Evolutionary conservation across 2,797 vertebrate genomes (phyloP), one percentile per base, ranked within the genome.

Genomic region (Acrocephalus scirpaceus): DNA sequence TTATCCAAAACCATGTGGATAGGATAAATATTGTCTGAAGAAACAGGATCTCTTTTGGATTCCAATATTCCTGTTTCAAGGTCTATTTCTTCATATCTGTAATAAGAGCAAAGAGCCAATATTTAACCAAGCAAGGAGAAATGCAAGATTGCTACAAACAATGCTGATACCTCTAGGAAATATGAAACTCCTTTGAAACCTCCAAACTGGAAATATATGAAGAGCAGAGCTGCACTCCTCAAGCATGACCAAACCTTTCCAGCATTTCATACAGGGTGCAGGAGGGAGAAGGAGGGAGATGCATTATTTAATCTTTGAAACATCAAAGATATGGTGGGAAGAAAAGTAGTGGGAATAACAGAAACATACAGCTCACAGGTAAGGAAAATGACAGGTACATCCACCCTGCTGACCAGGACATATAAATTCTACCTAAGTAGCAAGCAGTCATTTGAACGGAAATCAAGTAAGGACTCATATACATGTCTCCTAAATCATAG

Each of bases 11-110:
- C 78, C 86, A 99, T 98, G 8, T 98, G 93, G 44, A 99, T 82
- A 2, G 99, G 99, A 91, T 99, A 99, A 90, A 98, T 76, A 16
- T 99, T 99, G 70, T 98, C 98, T 40, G 85, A 51, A 32, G 95
- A 17, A 22, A 95, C 58, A 0, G 95, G 96, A 56, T 97, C 97
- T 56, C 72, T 94, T 50, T 97, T 96, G 6, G 94, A 96, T 91
- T 97, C 97, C 90, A 99, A 90, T 67, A 98, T 98, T 30, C 98
- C 98, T 0, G 98, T 98, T 78, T 99, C 98, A 36, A 98, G 98
- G 64, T 99, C 98, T 32, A 98, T 97, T 91, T 98, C 98, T 91
- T 98, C 98, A 50, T 98, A 98, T 18, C 98, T 98, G 84, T 60
- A 95, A 86, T 27, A 74, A 79, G 94, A 56, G 72, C 74, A 67